Conservation (phyloP, 2,113 vertebrate species). For the Urocitellus parryii region DNA sequence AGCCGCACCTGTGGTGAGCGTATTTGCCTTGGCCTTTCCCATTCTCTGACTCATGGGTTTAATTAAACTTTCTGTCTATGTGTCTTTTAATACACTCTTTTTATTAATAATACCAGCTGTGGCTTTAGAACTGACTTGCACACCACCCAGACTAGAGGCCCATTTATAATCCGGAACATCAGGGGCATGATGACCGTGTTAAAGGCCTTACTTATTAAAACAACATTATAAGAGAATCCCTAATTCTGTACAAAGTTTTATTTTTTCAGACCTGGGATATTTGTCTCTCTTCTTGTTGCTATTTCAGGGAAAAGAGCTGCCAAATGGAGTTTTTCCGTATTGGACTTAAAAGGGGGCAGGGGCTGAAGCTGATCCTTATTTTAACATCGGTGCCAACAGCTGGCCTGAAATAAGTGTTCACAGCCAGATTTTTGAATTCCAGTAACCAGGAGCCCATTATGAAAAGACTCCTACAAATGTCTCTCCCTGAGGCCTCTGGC, state of each 20-base stretch:
- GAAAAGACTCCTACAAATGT: slow-evolving; percentile 60
- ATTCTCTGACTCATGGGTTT: slow-evolving; percentile 22
- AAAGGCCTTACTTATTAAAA: slow-evolving; percentile 31
- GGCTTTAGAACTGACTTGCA: background rate
- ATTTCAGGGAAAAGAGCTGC: slow-evolving; percentile 53
- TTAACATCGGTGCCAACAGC: slow-evolving; percentile 21
- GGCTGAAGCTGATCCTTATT: background rate
- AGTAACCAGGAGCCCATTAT: slow-evolving; percentile 58
- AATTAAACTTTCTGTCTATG: background rate
- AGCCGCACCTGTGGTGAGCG: background rate
- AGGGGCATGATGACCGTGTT: background rate
- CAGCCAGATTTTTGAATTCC: slow-evolving; percentile 63
- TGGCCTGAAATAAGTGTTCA: slow-evolving; percentile 44
- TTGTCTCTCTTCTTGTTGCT: slow-evolving; percentile 32
- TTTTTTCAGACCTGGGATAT: background rate
- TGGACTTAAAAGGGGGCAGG: slow-evolving; percentile 16
- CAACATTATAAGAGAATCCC: background rate
- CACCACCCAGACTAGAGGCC: background rate
- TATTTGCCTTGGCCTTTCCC: slow-evolving; percentile 12
- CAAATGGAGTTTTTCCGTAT: slow-evolving; percentile 67
- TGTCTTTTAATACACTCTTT: background rate
- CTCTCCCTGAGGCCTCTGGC: background rate
- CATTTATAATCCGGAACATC: background rate
- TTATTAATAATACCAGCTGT: background rate
- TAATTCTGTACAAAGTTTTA: background rate